Percentiles rank a stretch among this genome's conserved stretches.
These are phyloP conservation scores for Tursiops truncatus DNA, from an alignment of 2,113 vertebrate species.

Conservation along the genomic window DNA sequence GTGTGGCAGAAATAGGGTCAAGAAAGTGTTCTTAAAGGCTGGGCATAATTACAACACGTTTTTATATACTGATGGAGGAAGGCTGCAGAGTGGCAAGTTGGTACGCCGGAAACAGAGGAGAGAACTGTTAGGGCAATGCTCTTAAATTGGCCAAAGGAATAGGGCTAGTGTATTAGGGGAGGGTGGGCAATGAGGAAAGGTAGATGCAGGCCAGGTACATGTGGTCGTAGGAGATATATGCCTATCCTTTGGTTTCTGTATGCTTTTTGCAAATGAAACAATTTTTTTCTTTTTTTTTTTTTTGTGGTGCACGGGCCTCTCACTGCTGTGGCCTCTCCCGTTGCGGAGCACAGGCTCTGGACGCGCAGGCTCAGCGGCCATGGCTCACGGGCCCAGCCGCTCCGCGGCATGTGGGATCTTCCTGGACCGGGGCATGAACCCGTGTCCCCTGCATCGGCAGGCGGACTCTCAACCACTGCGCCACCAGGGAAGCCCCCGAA, in stretches of 20 bases:
- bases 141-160: not conserved
- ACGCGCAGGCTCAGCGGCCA: too few relatives aligned
- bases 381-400: too few relatives aligned
- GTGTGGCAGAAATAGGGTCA: not conserved
- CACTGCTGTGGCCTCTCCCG: too few relatives aligned
- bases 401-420: too few relatives aligned
- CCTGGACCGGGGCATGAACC: too few relatives aligned
- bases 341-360: too few relatives aligned
- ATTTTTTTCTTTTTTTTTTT: too few relatives aligned
- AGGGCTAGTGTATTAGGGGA: not conserved
- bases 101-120: not conserved
- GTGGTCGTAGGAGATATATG: not conserved
- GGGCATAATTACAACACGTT: not conserved
- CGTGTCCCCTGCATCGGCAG: too few relatives aligned
- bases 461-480: too few relatives aligned
- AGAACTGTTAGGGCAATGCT: not conserved
- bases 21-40: not conserved
- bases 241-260: not conserved
- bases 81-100: not conserved
- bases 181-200: not conserved
- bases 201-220: not conserved
- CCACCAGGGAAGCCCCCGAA: not conserved
- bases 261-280: not conserved
- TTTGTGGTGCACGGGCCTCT: fast-evolving
- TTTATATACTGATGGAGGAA: not conserved